These are phyloP conservation scores for Trichosurus vulpecula DNA, from an alignment of 2,797 vertebrate species.

Conservation along the genomic window DNA sequence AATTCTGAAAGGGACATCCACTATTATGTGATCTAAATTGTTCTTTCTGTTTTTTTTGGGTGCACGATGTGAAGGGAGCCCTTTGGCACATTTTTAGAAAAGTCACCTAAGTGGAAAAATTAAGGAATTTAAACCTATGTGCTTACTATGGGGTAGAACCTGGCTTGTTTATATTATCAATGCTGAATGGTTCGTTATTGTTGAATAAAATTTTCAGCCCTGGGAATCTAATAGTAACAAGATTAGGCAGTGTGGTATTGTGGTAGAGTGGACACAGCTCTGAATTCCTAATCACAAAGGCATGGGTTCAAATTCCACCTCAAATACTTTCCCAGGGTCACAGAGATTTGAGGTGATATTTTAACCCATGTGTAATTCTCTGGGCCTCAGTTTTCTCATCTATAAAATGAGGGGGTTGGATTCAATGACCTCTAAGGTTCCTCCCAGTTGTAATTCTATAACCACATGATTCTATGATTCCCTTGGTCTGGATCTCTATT, in stretches of 20 bases:
- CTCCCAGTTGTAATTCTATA: not conserved
- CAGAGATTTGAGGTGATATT: not conserved
- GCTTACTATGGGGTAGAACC: not conserved
- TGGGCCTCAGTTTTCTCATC: not conserved
- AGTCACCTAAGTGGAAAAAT: slow-evolving; percentile 80
- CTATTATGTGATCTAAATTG: slow-evolving; percentile 80
- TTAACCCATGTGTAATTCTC: not conserved
- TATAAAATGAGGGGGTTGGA: not conserved
- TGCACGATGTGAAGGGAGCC: slow-evolving; percentile 51
- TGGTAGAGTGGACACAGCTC: not conserved
- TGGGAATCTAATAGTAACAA: not conserved
- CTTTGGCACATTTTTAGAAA: slow-evolving; percentile 70
- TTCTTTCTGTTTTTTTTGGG: slow-evolving; percentile 80
- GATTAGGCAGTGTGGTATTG: not conserved
- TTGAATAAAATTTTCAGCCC: slow-evolving; percentile 58
- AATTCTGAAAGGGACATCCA: slow-evolving; percentile 78
- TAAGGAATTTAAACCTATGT: slow-evolving; percentile 66
- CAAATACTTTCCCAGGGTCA: not conserved
- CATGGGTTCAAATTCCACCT: not conserved
- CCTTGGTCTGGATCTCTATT: not conserved
- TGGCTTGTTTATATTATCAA: slow-evolving; percentile 43
- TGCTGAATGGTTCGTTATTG: not conserved
- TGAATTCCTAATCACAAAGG: not conserved
- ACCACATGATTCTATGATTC: not conserved
- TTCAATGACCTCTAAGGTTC: not conserved